Conservation (phyloP, 2,888 invertebrate species). For the Sinodicranocentrus sp. region DNA sequence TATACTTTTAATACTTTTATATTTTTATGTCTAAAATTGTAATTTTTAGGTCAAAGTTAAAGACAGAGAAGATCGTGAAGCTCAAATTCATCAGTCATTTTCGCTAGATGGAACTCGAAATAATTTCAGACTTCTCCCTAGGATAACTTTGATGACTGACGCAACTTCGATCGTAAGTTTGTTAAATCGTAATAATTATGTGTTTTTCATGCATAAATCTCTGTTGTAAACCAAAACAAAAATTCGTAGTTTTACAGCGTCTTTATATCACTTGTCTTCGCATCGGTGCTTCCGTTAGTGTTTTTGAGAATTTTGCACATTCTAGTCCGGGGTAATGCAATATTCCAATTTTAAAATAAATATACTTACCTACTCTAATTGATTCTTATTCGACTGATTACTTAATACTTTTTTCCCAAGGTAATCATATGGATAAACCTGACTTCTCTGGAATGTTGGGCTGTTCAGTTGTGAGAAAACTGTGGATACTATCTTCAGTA, state of each 20-base stretch:
- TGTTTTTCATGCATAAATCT: constrained; percentile 30
- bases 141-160: constrained; percentile 88
- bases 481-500: constrained; percentile 87
- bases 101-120: constrained; percentile 86
- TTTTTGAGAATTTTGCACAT: constrained; percentile 82
- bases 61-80: constrained; percentile 76
- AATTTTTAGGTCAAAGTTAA: constrained; percentile 76
- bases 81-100: constrained; percentile 84
- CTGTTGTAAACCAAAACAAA: constrained; percentile 34
- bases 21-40: constrained; percentile 23
- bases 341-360: neutral
- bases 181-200: constrained; percentile 30
- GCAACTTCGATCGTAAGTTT: constrained; percentile 83
- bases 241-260: constrained; percentile 84
- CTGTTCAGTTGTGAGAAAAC: constrained; percentile 81
- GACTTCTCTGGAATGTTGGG: constrained; percentile 78
- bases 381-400: too few species aligned
- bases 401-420: constrained; percentile 77
- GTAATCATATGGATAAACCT: constrained; percentile 79
- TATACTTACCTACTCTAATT: neutral
- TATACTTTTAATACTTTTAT: neutral
- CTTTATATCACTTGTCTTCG: constrained; percentile 83
- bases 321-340: constrained; percentile 81
- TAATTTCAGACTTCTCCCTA: constrained; percentile 84
- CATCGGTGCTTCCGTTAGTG: constrained; percentile 84